phyloP scores from a whole-genome alignment of 2,113 vertebrate species.

The Himantopus leucocephalus region DNA sequence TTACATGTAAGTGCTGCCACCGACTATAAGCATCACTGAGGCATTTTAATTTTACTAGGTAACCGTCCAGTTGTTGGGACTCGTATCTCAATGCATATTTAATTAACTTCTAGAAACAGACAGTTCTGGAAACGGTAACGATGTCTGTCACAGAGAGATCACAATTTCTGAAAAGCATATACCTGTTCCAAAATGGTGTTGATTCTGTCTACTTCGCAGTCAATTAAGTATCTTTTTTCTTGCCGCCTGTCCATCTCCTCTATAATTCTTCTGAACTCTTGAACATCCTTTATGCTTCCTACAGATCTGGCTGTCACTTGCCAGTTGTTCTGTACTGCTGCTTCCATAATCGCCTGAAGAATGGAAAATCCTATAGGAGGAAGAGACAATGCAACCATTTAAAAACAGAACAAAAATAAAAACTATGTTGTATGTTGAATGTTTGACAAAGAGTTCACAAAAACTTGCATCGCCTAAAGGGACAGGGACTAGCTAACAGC shows the following conservation, averaged over 20 bases:
- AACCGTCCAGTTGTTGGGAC: not conserved
- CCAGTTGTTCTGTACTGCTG: slow-evolving; percentile 98
- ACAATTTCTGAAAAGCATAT: slow-evolving; percentile 18
- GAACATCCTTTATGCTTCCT: slow-evolving; percentile 91
- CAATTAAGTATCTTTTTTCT: slow-evolving; percentile 96
- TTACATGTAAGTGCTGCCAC: not conserved
- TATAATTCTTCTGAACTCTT: slow-evolving; percentile 95
- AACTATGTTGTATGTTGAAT: not conserved
- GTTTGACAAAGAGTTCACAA: not conserved
- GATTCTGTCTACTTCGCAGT: slow-evolving; percentile 95
- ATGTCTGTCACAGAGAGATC: not conserved
- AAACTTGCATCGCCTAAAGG: not conserved
- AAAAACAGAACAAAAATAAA: slow-evolving; percentile 12
- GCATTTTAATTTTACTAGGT: not conserved
- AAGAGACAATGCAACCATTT: slow-evolving; percentile 38
- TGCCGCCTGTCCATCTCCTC: slow-evolving; percentile 98
- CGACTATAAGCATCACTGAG: not conserved
- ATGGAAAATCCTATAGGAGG: slow-evolving; percentile 90
- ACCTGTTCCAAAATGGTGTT: slow-evolving; percentile 98
- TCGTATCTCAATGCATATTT: not conserved
- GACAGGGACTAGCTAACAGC: not conserved
- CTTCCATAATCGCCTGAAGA: slow-evolving; percentile 98
- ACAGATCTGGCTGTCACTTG: slow-evolving; percentile 98
- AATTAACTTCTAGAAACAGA: not conserved
- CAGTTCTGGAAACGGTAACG: not conserved